These are phyloP conservation scores for Karalla daura DNA, from an alignment of 2,797 vertebrate species.

Conservation along the genomic window DNA sequence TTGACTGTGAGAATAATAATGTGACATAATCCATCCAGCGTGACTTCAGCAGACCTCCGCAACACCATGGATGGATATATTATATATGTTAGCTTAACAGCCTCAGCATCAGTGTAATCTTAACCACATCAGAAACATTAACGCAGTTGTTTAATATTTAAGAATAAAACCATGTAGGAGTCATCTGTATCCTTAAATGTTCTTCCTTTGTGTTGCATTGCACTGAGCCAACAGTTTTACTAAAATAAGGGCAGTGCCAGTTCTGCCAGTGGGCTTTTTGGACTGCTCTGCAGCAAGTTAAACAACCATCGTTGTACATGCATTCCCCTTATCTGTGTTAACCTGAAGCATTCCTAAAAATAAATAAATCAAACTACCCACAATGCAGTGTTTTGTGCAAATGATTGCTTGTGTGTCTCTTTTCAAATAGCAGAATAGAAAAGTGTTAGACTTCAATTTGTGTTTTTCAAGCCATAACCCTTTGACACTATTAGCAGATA, in stretches of 20 bases:
- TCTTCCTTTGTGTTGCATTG: slow-evolving; percentile 37
- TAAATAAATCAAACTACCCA: not conserved
- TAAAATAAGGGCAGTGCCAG: slow-evolving; percentile 54
- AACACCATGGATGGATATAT: too few relatives aligned
- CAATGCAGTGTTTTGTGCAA: slow-evolving; percentile 14
- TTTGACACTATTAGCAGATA: slow-evolving; percentile 62
- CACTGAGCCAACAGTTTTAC: slow-evolving; percentile 46
- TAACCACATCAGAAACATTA: not conserved
- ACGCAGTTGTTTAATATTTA: not conserved
- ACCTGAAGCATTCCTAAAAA: slow-evolving; percentile 55
- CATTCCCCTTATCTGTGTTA: slow-evolving; percentile 55
- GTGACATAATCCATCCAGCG: too few relatives aligned
- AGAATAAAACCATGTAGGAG: not conserved
- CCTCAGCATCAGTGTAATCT: not conserved
- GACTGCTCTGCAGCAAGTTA: slow-evolving; percentile 38
- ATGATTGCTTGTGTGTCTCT: slow-evolving; percentile 1
- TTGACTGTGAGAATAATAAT: too few relatives aligned
- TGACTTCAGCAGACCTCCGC: too few relatives aligned
- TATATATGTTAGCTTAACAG: too few relatives aligned
- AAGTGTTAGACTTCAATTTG: slow-evolving; percentile 52
- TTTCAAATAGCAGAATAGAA: slow-evolving; percentile 20
- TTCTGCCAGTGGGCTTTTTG: slow-evolving; percentile 41
- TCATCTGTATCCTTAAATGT: slow-evolving; percentile 6
- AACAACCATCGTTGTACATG: slow-evolving; percentile 59
- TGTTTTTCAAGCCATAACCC: slow-evolving; percentile 54